Evolutionary conservation across 2,113 vertebrate species (phyloP).

Genomic region (Rhegmatorhina hoffmannsi): DNA sequence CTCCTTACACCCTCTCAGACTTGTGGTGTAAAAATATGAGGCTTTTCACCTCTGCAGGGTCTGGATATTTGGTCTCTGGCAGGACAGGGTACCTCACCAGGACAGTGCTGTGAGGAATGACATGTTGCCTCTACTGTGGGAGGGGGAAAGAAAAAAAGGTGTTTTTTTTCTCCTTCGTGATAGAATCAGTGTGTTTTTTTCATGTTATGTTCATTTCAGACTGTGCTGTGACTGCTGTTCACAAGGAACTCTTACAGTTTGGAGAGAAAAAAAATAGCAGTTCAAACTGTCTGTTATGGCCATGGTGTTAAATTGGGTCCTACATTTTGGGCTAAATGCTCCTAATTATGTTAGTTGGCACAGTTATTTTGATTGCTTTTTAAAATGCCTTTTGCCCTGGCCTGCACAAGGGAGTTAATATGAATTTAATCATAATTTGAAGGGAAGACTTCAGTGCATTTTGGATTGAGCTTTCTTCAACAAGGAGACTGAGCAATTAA

Average conservation of each 20-base stretch:
- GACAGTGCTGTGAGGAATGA: not conserved
- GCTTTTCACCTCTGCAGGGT: not conserved
- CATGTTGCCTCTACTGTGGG: not conserved
- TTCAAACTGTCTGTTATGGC: not conserved
- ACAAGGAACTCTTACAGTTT: not conserved
- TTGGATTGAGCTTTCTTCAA: not conserved
- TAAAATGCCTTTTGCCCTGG: not conserved
- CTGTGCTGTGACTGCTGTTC: not conserved
- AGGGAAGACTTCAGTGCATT: not conserved
- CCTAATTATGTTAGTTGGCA: not conserved
- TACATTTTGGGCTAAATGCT: not conserved
- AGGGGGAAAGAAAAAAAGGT: too few species aligned
- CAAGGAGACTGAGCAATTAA: not conserved
- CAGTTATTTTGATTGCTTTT: not conserved
- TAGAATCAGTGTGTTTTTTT: not conserved
- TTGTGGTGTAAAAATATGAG: not conserved
- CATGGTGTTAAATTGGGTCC: not conserved
- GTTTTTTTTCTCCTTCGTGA: not conserved
- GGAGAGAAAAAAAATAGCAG: not conserved
- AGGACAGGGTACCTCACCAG: not conserved
- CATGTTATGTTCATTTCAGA: not conserved
- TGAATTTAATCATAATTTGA: not conserved
- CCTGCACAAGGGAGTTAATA: not conserved
- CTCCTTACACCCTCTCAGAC: not conserved
- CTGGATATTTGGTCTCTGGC: not conserved